A percentile compares a stretch with the other conserved stretches of the same genome.
Conservation (phyloP, 1,140 invertebrate genomes). For the Musca domestica region DNA sequence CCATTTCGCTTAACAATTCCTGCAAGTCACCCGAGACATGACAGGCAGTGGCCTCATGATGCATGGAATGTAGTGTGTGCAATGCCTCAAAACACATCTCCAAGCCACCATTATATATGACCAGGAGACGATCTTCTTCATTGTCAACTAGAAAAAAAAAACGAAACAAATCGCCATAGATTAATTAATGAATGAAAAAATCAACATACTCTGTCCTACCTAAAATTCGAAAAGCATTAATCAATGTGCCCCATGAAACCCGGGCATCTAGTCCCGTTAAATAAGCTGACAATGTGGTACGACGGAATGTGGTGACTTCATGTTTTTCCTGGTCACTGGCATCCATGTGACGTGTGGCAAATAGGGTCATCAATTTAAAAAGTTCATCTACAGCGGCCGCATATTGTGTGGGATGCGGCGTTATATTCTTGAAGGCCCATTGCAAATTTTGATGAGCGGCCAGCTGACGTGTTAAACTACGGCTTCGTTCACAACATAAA, state of each 20-base stretch:
- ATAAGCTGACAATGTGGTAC: slow-evolving; percentile 80
- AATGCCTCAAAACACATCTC: slow-evolving; percentile 87
- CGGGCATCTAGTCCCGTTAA: slow-evolving; percentile 61
- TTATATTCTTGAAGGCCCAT: slow-evolving; percentile 96
- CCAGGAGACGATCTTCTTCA: slow-evolving; percentile 83
- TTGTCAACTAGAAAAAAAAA: slow-evolving; percentile 66
- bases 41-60: slow-evolving; percentile 89
- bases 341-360: slow-evolving; percentile 74
- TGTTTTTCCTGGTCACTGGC: slow-evolving; percentile 74
- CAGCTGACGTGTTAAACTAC: slow-evolving; percentile 78
- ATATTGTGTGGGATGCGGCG: slow-evolving; percentile 90
- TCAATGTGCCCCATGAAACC: slow-evolving; percentile 72
- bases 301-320: slow-evolving; percentile 78
- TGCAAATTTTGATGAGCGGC: slow-evolving; percentile 91
- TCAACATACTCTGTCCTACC: slow-evolving; percentile 51
- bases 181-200: too few species aligned
- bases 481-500: slow-evolving; percentile 84
- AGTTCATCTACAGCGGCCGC: slow-evolving; percentile 85
- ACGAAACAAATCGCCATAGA: too few species aligned
- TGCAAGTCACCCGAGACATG: slow-evolving; percentile 80
- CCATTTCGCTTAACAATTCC: slow-evolving; percentile 73
- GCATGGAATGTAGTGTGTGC: slow-evolving; percentile 88
- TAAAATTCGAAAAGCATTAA: slow-evolving; percentile 81
- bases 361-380: slow-evolving; percentile 83
- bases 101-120: slow-evolving; percentile 84